Conservation (phyloP, 1,140 invertebrate species). For the Megathymus violae region DNA sequence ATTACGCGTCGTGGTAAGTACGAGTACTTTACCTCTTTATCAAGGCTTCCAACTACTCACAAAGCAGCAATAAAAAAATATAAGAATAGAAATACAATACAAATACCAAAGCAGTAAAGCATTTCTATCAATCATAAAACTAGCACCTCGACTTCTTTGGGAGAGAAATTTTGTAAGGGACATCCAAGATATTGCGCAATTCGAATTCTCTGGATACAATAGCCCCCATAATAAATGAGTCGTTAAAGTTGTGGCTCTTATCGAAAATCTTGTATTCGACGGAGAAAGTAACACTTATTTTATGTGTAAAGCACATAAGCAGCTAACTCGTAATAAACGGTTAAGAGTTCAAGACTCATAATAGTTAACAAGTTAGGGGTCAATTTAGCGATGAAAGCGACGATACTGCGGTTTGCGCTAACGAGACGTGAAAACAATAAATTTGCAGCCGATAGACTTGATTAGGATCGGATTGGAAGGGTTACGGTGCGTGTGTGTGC, state of each 20-base stretch:
- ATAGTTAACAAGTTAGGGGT: constrained; percentile 30
- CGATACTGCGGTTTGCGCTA: constrained; percentile 21
- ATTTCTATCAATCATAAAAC: not conserved
- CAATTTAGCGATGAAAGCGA: constrained; percentile 27
- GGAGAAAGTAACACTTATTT: constrained; percentile 28
- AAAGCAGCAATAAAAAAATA: too few relatives aligned
- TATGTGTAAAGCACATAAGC: constrained; percentile 13
- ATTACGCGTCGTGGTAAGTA: not conserved
- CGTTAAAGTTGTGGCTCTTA: constrained; percentile 20
- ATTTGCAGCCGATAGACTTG: constrained; percentile 28
- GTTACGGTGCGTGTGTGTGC: too few relatives aligned
- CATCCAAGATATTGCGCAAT: constrained; percentile 2
- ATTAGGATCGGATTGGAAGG: constrained; percentile 10
- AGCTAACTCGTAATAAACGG: constrained; percentile 8
- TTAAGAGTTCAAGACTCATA: constrained; percentile 33
- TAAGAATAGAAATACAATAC: not conserved
- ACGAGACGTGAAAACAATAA: constrained; percentile 30
- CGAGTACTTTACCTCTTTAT: not conserved
- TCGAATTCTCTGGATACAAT: constrained; percentile 1
- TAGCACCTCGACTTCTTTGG: not conserved
- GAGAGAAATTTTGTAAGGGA: not conserved
- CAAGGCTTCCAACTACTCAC: too few relatives aligned
- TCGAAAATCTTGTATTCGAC: constrained; percentile 15
- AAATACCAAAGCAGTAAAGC: not conserved
- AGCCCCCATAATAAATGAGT: constrained; percentile 20